Conservation (phyloP, 1,140 invertebrate genomes). For the Liolophura sinensis region DNA sequence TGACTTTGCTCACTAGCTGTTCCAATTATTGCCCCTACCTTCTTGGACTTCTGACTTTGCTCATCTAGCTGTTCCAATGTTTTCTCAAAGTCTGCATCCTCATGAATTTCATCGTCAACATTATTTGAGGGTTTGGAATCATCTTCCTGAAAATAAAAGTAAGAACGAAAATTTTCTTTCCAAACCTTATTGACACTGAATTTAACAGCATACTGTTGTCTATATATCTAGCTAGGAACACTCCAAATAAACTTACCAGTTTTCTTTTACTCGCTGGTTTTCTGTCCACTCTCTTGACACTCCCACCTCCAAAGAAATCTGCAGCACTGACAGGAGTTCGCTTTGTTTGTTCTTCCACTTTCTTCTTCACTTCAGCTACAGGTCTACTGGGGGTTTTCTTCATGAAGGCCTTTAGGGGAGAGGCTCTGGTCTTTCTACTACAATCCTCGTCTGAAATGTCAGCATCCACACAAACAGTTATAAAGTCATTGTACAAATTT, state of each 20-base stretch:
- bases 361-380: constrained; percentile 13
- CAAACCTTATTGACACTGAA: neutral
- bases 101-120: constrained; percentile 61
- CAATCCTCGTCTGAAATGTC: too few species aligned
- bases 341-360: constrained; percentile 13
- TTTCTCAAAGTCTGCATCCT: constrained; percentile 71
- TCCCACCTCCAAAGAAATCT: constrained; percentile 45
- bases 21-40: too few species aligned
- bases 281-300: constrained; percentile 33
- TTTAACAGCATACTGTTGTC: neutral
- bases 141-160: neutral
- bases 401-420: constrained; percentile 4
- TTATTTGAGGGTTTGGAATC: neutral
- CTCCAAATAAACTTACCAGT: constrained; percentile 12
- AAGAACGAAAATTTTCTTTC: too few species aligned
- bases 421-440: constrained; percentile 3
- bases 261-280: constrained; percentile 30
- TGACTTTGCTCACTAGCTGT: too few species aligned
- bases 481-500: neutral
- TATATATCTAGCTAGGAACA: neutral
- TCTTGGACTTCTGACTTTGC: constrained; percentile 26
- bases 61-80: constrained; percentile 68
- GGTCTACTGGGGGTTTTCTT: constrained; percentile 1
- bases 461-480: constrained; percentile 5
- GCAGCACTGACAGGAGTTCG: constrained; percentile 25